Evolutionary conservation across 2,113 vertebrate genomes (phyloP).

Genomic region (Trogon surrucura): DNA sequence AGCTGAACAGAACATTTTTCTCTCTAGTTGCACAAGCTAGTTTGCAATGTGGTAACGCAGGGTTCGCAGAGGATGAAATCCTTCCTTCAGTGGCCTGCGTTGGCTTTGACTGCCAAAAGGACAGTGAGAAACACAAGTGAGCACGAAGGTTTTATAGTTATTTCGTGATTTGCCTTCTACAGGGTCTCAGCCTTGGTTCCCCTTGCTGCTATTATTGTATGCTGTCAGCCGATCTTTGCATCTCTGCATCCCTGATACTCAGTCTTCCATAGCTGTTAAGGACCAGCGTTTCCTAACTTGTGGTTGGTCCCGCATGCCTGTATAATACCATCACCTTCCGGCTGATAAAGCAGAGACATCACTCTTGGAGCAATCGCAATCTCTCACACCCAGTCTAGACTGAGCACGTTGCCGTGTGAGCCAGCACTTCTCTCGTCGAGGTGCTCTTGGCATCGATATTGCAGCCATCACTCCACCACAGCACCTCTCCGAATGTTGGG

Average conservation of each 20-base stretch:
- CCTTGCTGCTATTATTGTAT: neutral
- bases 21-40: neutral
- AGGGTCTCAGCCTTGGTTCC: neutral
- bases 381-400: neutral
- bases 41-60: neutral
- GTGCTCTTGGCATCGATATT: neutral
- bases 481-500: neutral
- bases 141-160: neutral
- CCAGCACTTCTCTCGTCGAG: neutral
- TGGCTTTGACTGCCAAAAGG: neutral
- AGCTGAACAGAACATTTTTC: neutral
- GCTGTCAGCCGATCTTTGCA: neutral
- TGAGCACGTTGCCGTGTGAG: neutral
- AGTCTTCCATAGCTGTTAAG: slow-evolving; percentile 9
- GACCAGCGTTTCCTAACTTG: slow-evolving; percentile 28
- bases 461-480: neutral
- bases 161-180: neutral
- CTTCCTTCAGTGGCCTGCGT: neutral
- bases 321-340: slow-evolving; percentile 10
- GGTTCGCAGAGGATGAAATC: neutral
- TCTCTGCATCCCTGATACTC: neutral
- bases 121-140: neutral
- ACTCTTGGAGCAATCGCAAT: neutral
- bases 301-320: slow-evolving; percentile 2
- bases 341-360: neutral